Evolutionary conservation across 2,797 vertebrate species (phyloP).

Genomic region (Neosalanx taihuensis): DNA sequence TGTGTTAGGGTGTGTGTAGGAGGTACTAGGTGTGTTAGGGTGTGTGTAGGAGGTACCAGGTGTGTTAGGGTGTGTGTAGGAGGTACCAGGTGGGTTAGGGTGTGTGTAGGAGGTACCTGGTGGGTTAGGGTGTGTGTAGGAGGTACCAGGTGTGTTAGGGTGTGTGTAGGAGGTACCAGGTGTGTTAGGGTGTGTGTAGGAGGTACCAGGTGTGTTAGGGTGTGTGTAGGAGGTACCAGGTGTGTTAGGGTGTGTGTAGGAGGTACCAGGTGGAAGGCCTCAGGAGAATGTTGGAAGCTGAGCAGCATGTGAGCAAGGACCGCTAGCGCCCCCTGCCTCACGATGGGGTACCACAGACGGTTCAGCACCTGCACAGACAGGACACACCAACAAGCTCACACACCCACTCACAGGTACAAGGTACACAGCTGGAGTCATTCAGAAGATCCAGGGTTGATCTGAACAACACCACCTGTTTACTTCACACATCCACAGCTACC

Average conservation of each 20-base stretch:
- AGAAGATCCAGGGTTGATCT: no score
- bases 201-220: slow-evolving; percentile 28
- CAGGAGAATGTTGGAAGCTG: slow-evolving; percentile 98
- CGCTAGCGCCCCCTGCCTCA: slow-evolving; percentile 91
- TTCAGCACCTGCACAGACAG: slow-evolving; percentile 85
- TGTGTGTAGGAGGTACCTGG: not conserved
- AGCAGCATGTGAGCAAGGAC: slow-evolving; percentile 98
- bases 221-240: not conserved
- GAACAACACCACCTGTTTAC: no score
- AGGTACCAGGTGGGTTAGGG: slow-evolving; percentile 43
- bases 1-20: no score
- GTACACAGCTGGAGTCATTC: no score
- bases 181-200: not conserved
- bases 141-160: not conserved
- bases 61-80: slow-evolving; percentile 18
- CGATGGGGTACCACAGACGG: slow-evolving; percentile 96
- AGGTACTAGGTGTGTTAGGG: no score
- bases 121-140: not conserved
- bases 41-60: no score
- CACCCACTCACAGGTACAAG: not conserved
- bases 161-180: no score
- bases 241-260: not conserved
- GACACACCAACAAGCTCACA: slow-evolving; percentile 16
- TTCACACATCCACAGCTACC: no score
- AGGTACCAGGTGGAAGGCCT: slow-evolving; percentile 96